Percentiles rank a stretch among this genome's conserved stretches.
Evolutionary conservation across 2,113 vertebrate species (phyloP).

Genomic region (Taurulus bubalis): DNA sequence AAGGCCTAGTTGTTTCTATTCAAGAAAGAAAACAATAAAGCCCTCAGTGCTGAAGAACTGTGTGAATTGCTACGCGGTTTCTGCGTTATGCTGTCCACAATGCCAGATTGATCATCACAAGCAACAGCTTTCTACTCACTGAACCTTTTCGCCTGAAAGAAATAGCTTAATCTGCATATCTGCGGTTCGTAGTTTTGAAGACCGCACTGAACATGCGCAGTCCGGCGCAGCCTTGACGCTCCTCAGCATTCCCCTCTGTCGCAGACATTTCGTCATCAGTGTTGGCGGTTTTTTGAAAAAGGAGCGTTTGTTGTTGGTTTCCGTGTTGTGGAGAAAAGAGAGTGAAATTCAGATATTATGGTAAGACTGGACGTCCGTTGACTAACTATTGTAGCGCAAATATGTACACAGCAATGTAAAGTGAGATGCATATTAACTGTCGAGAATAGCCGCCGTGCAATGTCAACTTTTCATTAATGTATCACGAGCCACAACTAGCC

Average conservation of each 20-base stretch:
- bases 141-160: not conserved
- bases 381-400: accelerated
- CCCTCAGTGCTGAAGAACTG: not conserved
- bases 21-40: not conserved
- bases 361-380: slow-evolving; percentile 29
- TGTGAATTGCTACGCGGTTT: not conserved
- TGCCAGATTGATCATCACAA: not conserved
- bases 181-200: not conserved
- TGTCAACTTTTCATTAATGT: not conserved
- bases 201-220: slow-evolving; percentile 33
- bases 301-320: not conserved
- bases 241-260: not conserved
- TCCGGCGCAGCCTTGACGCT: slow-evolving; percentile 42
- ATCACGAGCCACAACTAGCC: not conserved
- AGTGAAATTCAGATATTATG: slow-evolving; percentile 41
- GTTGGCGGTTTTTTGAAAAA: slow-evolving; percentile 78
- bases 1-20: not conserved
- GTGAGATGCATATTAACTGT: accelerated
- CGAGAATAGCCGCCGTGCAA: not conserved
- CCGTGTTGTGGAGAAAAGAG: not conserved
- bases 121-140: not conserved
- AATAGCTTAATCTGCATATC: not conserved
- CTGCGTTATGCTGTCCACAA: not conserved
- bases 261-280: slow-evolving; percentile 57
- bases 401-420: accelerated